Base-by-base conservation (phyloP, 1,140 invertebrate species). In the Camponotus pennsylvanicus region DNA sequence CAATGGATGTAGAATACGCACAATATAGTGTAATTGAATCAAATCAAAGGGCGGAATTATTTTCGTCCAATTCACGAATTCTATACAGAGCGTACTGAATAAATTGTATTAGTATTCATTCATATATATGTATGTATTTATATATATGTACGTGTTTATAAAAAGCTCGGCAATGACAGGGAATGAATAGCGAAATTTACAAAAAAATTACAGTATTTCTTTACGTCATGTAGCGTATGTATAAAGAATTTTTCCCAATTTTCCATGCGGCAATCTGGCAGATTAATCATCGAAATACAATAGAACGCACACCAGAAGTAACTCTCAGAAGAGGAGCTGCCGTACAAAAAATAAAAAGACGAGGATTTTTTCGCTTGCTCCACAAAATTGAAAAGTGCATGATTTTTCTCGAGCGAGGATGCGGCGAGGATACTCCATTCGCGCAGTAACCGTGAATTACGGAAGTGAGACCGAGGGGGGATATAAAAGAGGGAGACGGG, bases 391-490 rank as follows among this genome's bases (percentile, higher is more conserved):
- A 80, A 80, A 80, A 70, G 66, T 59, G 55, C 34, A 42, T 21
- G 78, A 70, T 32, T 70, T 57, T 70, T 59, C 78, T n/a, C 52
- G 32, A 6, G 9, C 52, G n/a, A 21, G n/a, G 4, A 34, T 40
- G 13, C 15, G n/a, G 1, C 11, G 13, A 3, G 27, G 8, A 11
- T 84, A 37, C 45, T 76, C 6, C 52, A 42, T 15, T 45, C 67
- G 67, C 69, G 69, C 69, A 57, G 79, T 83, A 83, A 73, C 55
- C 69, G 69, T 83, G 79, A 83, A 83, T 83, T 75, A 83, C 55
- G 69, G 13, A 37, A 66, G 52, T 40, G 83, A 66, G 61, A 85
- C 79, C 79, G 69, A 27, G 27, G 8, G n/a, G 27, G 15, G 45
- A 69, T 40, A 42, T 69, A 69, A 69, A n/a, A 55, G 37, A 18